These are phyloP conservation scores for Eremophila alpestris DNA, from an alignment of 2,797 vertebrate species.

Conservation along the genomic window DNA sequence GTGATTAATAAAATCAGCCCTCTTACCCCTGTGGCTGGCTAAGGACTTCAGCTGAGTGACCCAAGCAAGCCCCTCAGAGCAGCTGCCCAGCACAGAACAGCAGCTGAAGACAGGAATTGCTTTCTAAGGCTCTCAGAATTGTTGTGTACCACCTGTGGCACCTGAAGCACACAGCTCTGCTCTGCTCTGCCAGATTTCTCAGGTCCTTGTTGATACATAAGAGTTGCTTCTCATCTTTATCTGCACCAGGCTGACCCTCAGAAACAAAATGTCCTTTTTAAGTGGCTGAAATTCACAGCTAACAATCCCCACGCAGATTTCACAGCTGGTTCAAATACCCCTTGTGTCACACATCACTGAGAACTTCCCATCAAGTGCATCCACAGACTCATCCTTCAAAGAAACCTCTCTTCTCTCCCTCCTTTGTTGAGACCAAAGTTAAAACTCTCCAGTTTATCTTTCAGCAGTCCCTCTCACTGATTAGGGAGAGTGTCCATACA, in stretches of 20 bases:
- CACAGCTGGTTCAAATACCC: background rate
- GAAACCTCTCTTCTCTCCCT: background rate
- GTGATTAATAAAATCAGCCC: background rate
- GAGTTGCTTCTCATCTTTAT: background rate
- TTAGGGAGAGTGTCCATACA: background rate
- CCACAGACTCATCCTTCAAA: background rate
- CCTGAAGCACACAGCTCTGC: background rate
- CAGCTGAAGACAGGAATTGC: background rate
- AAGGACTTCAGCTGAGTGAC: background rate
- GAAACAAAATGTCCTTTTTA: background rate
- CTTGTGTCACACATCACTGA: background rate
- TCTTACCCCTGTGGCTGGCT: no score
- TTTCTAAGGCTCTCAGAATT: background rate
- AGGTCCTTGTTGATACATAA: rapidly evolving
- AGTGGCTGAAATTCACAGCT: background rate
- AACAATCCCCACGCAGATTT: background rate
- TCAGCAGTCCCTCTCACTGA: background rate
- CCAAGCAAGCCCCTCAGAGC: background rate
- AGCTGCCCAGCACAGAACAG: background rate
- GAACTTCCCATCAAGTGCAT: background rate
- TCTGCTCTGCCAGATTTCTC: background rate
- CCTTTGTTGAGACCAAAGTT: background rate
- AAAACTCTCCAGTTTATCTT: background rate
- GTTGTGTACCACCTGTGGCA: background rate
- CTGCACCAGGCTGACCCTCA: background rate